A percentile compares a stretch with the other conserved stretches of the same genome.
phyloP scores from a whole-genome alignment of 1,140 invertebrate genomes.

The Tetramorium alpestre region DNA sequence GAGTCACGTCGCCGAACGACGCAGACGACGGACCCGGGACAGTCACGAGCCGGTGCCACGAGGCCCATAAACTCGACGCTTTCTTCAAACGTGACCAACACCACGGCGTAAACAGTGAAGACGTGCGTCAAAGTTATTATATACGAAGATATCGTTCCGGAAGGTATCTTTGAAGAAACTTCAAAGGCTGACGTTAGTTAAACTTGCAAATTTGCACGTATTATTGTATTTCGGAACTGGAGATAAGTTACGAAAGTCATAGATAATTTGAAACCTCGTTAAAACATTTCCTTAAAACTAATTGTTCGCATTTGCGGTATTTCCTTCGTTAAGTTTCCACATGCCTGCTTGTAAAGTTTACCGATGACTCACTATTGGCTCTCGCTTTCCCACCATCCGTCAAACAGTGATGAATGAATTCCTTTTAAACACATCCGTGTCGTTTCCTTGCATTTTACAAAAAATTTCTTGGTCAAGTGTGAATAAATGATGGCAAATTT shows the following conservation, averaged over 20 bases:
- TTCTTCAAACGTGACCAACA: conserved; percentile 32
- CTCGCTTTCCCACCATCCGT: neutral
- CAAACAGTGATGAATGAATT: neutral
- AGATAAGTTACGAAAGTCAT: neutral
- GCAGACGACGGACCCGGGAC: neutral
- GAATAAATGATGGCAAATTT: neutral
- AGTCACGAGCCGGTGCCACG: neutral
- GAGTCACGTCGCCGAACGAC: conserved; percentile 52
- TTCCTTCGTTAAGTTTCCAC: neutral
- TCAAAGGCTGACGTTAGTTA: neutral
- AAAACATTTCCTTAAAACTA: neutral
- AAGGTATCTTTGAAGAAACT: neutral
- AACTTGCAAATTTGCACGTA: neutral
- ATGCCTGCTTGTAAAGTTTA: neutral
- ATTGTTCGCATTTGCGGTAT: neutral
- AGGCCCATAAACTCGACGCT: conserved; percentile 27
- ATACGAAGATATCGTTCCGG: neutral
- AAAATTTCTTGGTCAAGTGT: neutral
- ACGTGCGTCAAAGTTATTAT: neutral
- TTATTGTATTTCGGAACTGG: neutral
- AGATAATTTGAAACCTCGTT: neutral
- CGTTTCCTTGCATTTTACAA: neutral
- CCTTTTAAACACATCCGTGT: neutral
- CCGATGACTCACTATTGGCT: neutral
- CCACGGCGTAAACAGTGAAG: neutral